Conservation (phyloP, 2,113 vertebrate genomes). For the Bagarius yarrelli region DNA sequence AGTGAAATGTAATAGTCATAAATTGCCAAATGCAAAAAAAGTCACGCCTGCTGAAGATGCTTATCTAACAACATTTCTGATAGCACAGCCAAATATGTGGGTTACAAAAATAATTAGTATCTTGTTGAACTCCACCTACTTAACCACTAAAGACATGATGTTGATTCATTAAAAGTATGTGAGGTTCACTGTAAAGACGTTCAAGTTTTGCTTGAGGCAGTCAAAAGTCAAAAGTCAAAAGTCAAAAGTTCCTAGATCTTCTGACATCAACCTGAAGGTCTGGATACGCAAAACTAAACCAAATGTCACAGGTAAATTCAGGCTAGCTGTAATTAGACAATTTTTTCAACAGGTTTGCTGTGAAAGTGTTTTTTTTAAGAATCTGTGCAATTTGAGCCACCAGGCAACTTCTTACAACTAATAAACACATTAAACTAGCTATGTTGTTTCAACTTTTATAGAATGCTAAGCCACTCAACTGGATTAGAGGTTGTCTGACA, state of each 20-base stretch:
- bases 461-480: not conserved
- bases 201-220: too few species aligned
- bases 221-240: too few species aligned
- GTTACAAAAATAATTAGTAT: not conserved
- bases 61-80: not conserved
- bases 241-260: too few species aligned
- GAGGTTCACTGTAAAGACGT: too few species aligned
- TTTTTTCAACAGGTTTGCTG: not conserved
- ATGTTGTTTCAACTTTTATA: not conserved
- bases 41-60: not conserved
- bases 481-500: not conserved
- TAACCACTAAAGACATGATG: not conserved
- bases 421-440: not conserved
- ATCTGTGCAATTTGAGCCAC: not conserved
- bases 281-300: too few species aligned
- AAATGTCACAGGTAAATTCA: not conserved
- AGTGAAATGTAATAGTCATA: slow-evolving; percentile 5
- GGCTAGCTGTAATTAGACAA: not conserved
- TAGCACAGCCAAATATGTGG: not conserved
- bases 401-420: not conserved
- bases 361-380: not conserved
- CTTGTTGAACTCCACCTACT: not conserved
- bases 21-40: slow-evolving; percentile 8
- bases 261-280: too few species aligned
- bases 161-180: not conserved